Evolutionary conservation across 1,140 invertebrate genomes (phyloP).

Genomic region (Alviniconcha marisindica): DNA sequence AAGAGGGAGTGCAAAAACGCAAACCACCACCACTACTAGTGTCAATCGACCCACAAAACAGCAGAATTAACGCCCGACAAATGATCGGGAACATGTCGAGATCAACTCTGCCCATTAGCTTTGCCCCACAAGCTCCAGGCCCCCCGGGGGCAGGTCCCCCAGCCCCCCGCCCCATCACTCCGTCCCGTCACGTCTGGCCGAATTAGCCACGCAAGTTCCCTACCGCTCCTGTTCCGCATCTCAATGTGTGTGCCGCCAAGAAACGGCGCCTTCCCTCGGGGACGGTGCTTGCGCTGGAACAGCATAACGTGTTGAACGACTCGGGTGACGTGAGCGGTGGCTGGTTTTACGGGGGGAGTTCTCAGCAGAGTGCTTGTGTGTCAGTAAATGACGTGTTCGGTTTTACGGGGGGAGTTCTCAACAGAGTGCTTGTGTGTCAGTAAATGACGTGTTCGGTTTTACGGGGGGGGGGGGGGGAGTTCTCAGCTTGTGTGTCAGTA

Average conservation of each 20-base stretch:
- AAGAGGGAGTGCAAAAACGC: no score
- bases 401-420: no score
- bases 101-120: background rate
- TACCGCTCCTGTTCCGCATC: background rate
- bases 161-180: background rate
- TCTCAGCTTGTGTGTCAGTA: no score
- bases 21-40: no score
- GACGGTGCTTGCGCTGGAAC: background rate
- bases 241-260: background rate
- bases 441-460: no score
- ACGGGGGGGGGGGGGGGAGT: no score
- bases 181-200: background rate
- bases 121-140: background rate
- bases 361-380: no score
- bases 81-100: background rate
- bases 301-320: background rate
- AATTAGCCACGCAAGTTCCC: background rate
- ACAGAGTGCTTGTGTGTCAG: no score
- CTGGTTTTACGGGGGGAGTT: no score
- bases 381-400: no score
- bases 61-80: background rate
- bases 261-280: background rate
- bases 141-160: background rate
- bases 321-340: background rate
- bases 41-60: background rate